Base-by-base conservation (phyloP, 1,140 invertebrate species). In the Drosophila pseudoobscura region DNA sequence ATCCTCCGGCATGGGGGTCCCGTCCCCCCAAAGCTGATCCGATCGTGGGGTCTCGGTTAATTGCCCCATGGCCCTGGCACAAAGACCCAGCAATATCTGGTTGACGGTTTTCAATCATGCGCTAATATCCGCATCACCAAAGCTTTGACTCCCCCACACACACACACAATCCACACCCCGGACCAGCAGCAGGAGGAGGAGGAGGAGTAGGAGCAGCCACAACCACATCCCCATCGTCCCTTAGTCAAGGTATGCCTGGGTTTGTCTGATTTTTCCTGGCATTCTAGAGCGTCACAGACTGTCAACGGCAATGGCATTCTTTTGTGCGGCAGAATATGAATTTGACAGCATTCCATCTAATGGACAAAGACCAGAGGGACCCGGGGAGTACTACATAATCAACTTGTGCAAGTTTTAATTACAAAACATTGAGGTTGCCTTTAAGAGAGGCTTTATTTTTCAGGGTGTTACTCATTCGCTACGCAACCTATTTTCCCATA, bases 391-490 rank as follows among this genome's bases (percentile, higher is more conserved):
- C 60, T 60, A 2, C 69, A 80, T 87, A 82, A 87, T 87, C 55
- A 82, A 85, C 74, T 87, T 85, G 69, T 69, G 59, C 72, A 69
- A 78, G 74, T 85, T 85, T 85, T 85, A 85, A 85, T 85, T 82
- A 85, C 78, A 78, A 87, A 62, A 62, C 53, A 65, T 49, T 73
- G 46, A 51, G 59, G 35, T 41, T 47, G 29, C 29, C 29, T 3
- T 8, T 31, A 8, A 20, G 20, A 20, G 20, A 20, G 20, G 1
- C 11, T 13, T 1, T 5, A 24, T 24, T 24, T 24, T 24, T 24
- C 1, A 20, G 20, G 20, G 20, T 20, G 20, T 20, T 20, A 20
- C 0, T 20, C 20, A 20, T 20, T 20, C 20, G 20, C 2, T 20
- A 1, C 1, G 24, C 24, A 24, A 4, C 24, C 0, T 24, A 24